Evolutionary conservation across 2,113 vertebrate genomes (phyloP).

Genomic region (Centropristis striata): DNA sequence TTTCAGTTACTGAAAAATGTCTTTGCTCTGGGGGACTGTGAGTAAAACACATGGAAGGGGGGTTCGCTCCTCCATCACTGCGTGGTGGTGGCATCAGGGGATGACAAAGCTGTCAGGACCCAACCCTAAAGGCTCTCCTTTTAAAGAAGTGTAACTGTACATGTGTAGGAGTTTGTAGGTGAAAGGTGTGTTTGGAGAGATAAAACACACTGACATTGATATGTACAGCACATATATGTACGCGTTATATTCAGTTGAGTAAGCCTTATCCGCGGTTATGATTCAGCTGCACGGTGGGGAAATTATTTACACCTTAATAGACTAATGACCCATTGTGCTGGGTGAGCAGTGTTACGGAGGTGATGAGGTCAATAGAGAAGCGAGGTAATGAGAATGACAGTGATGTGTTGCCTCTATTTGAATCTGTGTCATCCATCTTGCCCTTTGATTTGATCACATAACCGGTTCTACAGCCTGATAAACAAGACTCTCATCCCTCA

Average conservation of each 20-base stretch:
- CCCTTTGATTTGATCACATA: conserved; percentile 68
- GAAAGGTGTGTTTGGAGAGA: background rate
- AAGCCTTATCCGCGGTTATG: background rate
- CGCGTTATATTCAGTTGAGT: background rate
- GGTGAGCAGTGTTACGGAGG: conserved; percentile 38
- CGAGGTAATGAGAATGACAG: conserved; percentile 65
- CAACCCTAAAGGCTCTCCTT: conserved; percentile 31
- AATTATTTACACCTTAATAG: conserved; percentile 41
- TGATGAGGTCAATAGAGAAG: conserved; percentile 62
- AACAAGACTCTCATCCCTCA: conserved; percentile 52
- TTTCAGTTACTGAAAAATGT: conserved; percentile 33
- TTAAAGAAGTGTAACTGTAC: conserved; percentile 28
- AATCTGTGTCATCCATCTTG: conserved; percentile 41
- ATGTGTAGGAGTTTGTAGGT: conserved; percentile 7
- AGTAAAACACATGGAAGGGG: conserved; percentile 32
- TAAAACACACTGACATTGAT: background rate
- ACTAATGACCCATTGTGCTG: conserved; percentile 45
- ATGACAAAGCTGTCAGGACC: conserved; percentile 45
- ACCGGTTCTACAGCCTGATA: conserved; percentile 39
- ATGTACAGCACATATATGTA: background rate
- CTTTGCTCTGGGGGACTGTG: conserved; percentile 43
- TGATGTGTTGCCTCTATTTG: conserved; percentile 64
- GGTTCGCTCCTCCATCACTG: conserved; percentile 31
- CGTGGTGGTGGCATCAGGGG: conserved; percentile 26
- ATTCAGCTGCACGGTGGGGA: conserved; percentile 27